Conservation (phyloP, 2,797 vertebrate species). For the Poecilia wingei region DNA sequence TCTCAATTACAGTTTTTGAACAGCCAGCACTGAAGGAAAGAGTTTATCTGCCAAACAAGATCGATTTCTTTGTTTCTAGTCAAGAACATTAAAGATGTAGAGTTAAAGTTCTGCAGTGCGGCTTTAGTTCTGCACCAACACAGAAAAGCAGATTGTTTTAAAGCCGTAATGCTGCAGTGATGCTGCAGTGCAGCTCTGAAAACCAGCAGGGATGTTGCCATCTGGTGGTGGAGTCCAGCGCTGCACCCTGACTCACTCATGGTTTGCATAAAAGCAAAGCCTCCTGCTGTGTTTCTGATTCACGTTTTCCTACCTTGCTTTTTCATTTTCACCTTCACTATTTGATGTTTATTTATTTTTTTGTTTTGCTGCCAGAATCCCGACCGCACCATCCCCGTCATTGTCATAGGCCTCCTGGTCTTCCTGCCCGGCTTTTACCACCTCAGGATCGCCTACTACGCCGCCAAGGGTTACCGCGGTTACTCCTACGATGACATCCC, state of each 20-base stretch:
- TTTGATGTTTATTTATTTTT: background rate
- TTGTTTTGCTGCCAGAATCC: conserved; percentile 80
- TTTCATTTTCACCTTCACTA: conserved; percentile 7
- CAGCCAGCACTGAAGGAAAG: background rate
- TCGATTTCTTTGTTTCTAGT: background rate
- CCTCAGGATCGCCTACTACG: conserved; percentile 93
- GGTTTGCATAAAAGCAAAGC: too few relatives aligned
- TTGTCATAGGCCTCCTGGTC: conserved; percentile 93
- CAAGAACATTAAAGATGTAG: background rate
- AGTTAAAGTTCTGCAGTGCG: conserved; percentile 5
- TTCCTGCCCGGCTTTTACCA: conserved; percentile 98
- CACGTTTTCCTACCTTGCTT: conserved; percentile 6
- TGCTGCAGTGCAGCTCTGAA: background rate
- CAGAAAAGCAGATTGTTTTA: background rate
- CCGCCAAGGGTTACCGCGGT: conserved; percentile 92
- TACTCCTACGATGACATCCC: conserved; percentile 98
- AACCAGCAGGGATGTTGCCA: conserved; percentile 45
- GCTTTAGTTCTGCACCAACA: background rate
- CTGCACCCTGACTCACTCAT: background rate
- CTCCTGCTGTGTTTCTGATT: background rate
- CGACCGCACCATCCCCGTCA: conserved; percentile 90
- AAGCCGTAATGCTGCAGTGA: background rate
- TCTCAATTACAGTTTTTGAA: background rate
- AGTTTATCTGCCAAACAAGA: background rate
- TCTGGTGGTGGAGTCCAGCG: conserved; percentile 53